Evolutionary conservation across 2,888 invertebrate genomes (phyloP), one percentile per base, ranked within the genome.

Genomic region (Apoderus coryli): DNA sequence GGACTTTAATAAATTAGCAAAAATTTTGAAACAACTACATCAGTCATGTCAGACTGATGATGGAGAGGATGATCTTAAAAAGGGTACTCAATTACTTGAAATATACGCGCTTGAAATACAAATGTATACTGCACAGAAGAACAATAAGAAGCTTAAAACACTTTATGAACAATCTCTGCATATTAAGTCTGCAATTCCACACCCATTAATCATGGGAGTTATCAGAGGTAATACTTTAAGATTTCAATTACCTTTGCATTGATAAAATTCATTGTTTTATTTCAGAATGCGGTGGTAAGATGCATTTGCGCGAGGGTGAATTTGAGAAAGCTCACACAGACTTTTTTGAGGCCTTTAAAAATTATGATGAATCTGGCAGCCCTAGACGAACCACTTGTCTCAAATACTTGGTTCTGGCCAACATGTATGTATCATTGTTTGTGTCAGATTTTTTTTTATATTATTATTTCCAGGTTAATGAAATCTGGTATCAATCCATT

Each of bases 111-210:
- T 98, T 40, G 96, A 98, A 67, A 98, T 98, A 48, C 98, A 98
- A 64, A 98, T 98, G 96, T 95, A 98, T 57, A 98, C 98, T 0
- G 92, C 90, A 35, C 96, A 96, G 65, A 98, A 98, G 56, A 98
- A 98, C 56, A 98, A 98, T 56, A 98, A 98, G 58, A 92, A 95
- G 57, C 59, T 95, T 19, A 90, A 90, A 62, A 82, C 88, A 2
- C 63, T 98, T 9, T 99, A 99, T 52, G 96, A 98, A 59, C 93
- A 96, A 56, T 95, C 95, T 2, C 65, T 98, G 41, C 92, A 95
- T 57, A 96, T 98, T 46, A 98, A 98, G 59, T 93, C 95, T 22
- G 98, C 96, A 29, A 98, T 98, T 54, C 96, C 98, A n/a, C 98
- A 98, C 72, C 98, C 98, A 3, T 67, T 98, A 15, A 98, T 98